A percentile compares a stretch with the other conserved stretches of the same genome.
These are phyloP conservation scores for Zaprionus lineosus DNA, from an alignment of 2,888 invertebrate genomes.

Conservation along the genomic window DNA sequence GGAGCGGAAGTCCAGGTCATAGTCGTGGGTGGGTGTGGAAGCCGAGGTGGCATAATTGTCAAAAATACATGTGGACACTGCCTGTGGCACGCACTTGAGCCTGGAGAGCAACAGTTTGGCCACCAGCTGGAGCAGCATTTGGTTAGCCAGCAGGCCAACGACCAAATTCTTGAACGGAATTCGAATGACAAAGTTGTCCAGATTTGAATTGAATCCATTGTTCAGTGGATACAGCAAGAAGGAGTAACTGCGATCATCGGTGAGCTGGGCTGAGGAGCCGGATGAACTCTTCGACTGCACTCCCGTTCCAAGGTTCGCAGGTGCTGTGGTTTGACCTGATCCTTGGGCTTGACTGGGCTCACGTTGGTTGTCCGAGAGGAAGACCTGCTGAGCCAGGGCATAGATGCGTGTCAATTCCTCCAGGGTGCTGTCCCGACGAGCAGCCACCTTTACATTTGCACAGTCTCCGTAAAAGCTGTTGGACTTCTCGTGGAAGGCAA, in stretches of 20 bases:
- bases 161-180: constrained; percentile 94
- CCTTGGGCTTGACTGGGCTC: constrained; percentile 65
- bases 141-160: constrained; percentile 94
- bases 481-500: constrained; percentile 94
- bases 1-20: constrained; percentile 83
- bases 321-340: constrained; percentile 2
- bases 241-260: constrained; percentile 93
- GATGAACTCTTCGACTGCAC: constrained; percentile 28
- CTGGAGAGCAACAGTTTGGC: constrained; percentile 93
- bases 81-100: constrained; percentile 86
- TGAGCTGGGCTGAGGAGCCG: constrained; percentile 82
- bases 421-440: constrained; percentile 92
- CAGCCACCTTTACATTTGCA: constrained; percentile 96
- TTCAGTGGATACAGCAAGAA: constrained; percentile 93
- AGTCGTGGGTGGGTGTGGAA: constrained; percentile 82
- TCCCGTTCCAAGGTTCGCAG: constrained; percentile 3
- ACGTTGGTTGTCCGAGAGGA: constrained; percentile 85
- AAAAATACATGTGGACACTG: constrained; percentile 83
- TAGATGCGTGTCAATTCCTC: constrained; percentile 93
- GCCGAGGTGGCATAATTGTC: constrained; percentile 83
- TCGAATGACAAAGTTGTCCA: constrained; percentile 90
- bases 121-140: constrained; percentile 95
- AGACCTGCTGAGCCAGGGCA: constrained; percentile 95
- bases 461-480: constrained; percentile 97
- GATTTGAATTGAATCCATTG: constrained; percentile 87